phyloP scores from a whole-genome alignment of 2,888 invertebrate species.

The Cenopis cana region DNA sequence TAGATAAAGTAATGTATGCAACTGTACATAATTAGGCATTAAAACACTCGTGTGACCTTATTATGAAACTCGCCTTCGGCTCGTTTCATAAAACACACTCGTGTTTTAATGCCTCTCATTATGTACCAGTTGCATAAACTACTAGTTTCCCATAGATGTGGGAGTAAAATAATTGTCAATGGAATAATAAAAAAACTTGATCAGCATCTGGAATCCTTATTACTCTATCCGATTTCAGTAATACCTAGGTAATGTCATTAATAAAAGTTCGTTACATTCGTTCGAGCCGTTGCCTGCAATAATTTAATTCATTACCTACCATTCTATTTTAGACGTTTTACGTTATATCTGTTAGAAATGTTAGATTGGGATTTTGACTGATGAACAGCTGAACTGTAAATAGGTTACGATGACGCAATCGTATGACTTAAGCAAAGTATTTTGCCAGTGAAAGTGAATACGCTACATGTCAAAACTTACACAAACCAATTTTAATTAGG shows the following conservation, averaged over 20 bases:
- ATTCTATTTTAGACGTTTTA: constrained; percentile 24
- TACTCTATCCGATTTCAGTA: background rate
- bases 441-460: background rate
- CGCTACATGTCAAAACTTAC: background rate
- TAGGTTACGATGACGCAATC: constrained; percentile 16
- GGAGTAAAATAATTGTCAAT: no score
- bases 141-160: no score
- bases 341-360: constrained; percentile 12
- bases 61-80: no score
- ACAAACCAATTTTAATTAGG: background rate
- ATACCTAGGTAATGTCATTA: background rate
- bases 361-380: constrained; percentile 27
- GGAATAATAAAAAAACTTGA: no score
- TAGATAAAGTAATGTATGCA: no score
- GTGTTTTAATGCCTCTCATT: no score
- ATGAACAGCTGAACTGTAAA: constrained; percentile 18
- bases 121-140: no score
- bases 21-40: no score
- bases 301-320: constrained; percentile 27
- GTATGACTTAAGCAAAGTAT: constrained; percentile 2
- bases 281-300: background rate
- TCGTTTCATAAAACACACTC: no score
- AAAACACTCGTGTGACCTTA: no score
- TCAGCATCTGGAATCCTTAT: no score
- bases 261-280: background rate